These are phyloP conservation scores for Melanerpes formicivorus DNA, from an alignment of 2,113 vertebrate genomes.

Conservation along the genomic window DNA sequence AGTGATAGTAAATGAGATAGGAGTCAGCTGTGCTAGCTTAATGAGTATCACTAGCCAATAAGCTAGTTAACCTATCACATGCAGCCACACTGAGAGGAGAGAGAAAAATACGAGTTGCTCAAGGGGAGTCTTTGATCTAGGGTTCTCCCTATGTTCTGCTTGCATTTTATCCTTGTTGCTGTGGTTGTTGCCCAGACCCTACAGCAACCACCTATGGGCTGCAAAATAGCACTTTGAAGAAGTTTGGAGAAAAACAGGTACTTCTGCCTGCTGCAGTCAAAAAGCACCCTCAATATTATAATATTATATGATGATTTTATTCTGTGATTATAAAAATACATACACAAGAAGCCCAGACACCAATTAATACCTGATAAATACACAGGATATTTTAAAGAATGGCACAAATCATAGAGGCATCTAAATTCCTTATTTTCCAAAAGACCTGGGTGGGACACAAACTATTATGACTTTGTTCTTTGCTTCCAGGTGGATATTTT, in stretches of 20 bases:
- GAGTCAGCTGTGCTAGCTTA: too few relatives aligned
- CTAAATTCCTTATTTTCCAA: slow-evolving; percentile 1
- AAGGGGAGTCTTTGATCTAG: too few relatives aligned
- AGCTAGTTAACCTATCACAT: too few relatives aligned
- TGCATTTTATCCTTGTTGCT: too few relatives aligned
- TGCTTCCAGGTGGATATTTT: neutral
- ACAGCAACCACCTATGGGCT: neutral
- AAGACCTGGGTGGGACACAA: neutral
- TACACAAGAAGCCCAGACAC: neutral
- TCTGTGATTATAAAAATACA: neutral
- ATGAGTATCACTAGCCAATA: too few relatives aligned
- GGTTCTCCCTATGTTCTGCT: too few relatives aligned
- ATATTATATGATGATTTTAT: too few relatives aligned
- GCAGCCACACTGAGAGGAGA: too few relatives aligned
- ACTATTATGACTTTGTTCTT: slow-evolving; percentile 22
- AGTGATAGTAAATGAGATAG: too few relatives aligned
- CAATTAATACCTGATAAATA: slow-evolving; percentile 25
- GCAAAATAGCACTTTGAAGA: neutral
- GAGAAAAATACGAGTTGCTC: too few relatives aligned
- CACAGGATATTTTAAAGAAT: slow-evolving; percentile 8
- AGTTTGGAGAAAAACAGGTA: neutral
- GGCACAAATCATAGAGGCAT: neutral
- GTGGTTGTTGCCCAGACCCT: too few relatives aligned
- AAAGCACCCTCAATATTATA: neutral
- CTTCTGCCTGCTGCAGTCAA: neutral